These are phyloP conservation scores for Spizella passerina DNA, from an alignment of 2,797 vertebrate species.

Conservation along the genomic window DNA sequence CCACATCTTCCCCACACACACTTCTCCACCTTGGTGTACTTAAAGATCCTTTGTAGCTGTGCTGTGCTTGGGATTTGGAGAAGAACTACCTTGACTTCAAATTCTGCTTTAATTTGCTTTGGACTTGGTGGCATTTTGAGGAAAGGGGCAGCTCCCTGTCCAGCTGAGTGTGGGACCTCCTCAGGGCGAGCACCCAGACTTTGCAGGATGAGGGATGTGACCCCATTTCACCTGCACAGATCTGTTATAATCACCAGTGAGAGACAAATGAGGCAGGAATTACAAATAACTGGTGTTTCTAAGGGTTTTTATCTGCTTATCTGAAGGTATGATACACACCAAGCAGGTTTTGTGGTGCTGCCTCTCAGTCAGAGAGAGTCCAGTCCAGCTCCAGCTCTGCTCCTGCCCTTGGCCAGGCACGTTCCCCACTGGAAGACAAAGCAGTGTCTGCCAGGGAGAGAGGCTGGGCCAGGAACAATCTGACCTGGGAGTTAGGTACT, in stretches of 20 bases:
- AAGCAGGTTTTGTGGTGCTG: neutral
- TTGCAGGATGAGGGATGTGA: neutral
- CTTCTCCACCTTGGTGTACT: neutral
- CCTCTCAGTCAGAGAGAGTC: neutral
- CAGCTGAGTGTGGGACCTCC: neutral
- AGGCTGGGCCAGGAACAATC: neutral
- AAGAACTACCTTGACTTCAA: neutral
- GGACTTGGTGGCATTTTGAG: neutral
- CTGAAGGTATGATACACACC: neutral
- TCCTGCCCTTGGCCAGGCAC: neutral
- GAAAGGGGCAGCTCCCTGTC: neutral
- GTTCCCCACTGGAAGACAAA: neutral
- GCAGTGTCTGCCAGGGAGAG: neutral
- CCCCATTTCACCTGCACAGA: neutral
- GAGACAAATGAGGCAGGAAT: neutral
- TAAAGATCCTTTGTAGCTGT: neutral
- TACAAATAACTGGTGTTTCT: neutral
- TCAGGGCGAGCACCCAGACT: neutral
- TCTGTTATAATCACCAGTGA: neutral
- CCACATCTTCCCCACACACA: neutral
- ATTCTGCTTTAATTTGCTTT: neutral
- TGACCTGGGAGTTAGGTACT: neutral
- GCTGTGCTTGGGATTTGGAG: neutral
- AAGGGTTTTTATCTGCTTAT: neutral
- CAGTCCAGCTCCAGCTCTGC: neutral